These are phyloP conservation scores for Clangula hyemalis DNA, from an alignment of 2,797 vertebrate genomes.

Conservation along the genomic window DNA sequence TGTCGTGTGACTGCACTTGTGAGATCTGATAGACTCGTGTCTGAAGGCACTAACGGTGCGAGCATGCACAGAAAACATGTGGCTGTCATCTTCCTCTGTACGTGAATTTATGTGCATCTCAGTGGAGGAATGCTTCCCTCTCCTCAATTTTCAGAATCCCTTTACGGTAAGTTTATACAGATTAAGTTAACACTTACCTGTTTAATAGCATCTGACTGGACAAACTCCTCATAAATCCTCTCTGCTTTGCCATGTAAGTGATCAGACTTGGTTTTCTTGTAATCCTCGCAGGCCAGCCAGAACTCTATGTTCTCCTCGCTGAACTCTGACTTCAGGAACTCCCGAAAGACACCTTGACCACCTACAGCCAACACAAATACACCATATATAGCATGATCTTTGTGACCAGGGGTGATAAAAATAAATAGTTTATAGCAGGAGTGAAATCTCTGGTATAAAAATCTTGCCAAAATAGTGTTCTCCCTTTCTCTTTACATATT, in stretches of 20 bases:
- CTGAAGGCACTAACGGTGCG: background rate
- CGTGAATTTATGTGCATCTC: background rate
- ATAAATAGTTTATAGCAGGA: background rate
- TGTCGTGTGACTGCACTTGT: background rate
- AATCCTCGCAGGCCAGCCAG: constrained; percentile 84
- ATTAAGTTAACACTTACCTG: constrained; percentile 71
- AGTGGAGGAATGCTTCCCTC: background rate
- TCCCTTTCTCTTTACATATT: background rate
- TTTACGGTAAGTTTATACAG: background rate
- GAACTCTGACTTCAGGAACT: constrained; percentile 82
- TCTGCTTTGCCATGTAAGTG: constrained; percentile 77
- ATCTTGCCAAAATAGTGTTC: background rate
- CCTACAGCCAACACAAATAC: constrained; percentile 54
- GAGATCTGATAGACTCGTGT: background rate
- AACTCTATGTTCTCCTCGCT: constrained; percentile 84
- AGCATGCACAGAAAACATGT: background rate
- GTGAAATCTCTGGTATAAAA: background rate
- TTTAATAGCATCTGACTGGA: constrained; percentile 78
- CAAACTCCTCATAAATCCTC: constrained; percentile 80
- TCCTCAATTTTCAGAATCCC: background rate
- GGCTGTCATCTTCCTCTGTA: background rate
- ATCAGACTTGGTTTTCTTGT: constrained; percentile 76
- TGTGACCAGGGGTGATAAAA: background rate
- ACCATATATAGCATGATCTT: background rate
- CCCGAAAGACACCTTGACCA: constrained; percentile 76